Evolutionary conservation across 2,797 vertebrate species (phyloP), one percentile per base, ranked within the genome.

Genomic region (Semaprochilodus insignis): DNA sequence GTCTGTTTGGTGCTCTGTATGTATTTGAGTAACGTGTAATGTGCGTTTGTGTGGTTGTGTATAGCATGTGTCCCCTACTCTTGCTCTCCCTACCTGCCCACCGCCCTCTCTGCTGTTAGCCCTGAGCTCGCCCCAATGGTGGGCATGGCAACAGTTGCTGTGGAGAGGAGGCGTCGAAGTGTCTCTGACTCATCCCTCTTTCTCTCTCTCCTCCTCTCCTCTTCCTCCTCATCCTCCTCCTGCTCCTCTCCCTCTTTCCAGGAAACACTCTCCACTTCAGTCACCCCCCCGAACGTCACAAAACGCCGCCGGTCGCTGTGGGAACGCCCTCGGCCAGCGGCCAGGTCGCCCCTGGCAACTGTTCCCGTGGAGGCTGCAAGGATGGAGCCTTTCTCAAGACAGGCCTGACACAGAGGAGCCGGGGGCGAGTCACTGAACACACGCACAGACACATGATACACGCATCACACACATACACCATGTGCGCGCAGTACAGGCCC

Each of bases 241-340:
- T 81, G 77, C 74, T 75, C 84, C 21, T 86, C 81, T n/a, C 69
- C 62, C 66, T 85, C 83, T 36, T 91, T 95, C 94, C 96, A 95
- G 96, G 62, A 85, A 92, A 85, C 93, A 93, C 81, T 95, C 90
- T 96, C 95, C 91, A 98, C 97, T 93, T 98, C 97, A 84, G 97
- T 98, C 90, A 99, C 97, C 1, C 96, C 96, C 86, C 97, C 97
- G 91, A 98, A 99, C 92, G 96, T 97, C 91, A 99, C 97, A 90
- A 96, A 95, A 79, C 94, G 96, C 84, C 95, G 95, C 73, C 90
- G 93, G 76, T 92, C 91, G 81, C 90, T 78, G 23, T 89, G 89
- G 74, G 92, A 10, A 81, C 93, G 95, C 88, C 90, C 90, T 91
- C 92, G 96, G 91, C 93, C 91, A 83, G 85, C 80, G 79, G 94